Evolutionary conservation across 2,797 vertebrate genomes (phyloP), one percentile per base, ranked within the genome.

Genomic region (Tauraco hartlaubi): DNA sequence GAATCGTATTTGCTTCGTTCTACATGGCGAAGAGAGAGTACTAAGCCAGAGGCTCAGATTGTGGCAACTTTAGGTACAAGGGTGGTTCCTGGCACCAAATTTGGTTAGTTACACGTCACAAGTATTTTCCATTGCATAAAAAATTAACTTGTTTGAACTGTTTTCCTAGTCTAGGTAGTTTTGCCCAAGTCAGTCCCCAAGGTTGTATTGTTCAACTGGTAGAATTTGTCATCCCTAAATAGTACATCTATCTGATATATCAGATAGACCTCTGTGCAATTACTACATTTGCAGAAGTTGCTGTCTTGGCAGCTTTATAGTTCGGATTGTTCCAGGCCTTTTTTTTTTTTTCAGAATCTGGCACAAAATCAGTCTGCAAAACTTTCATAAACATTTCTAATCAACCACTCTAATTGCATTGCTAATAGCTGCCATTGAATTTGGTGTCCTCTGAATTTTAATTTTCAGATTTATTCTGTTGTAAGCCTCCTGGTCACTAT

Each of bases 181-280:
- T 66, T 94, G 21, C 17, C 35, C 12, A 83, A 68, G 58, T 77
- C 26, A 55, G 5, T 75, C 17, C 31, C 28, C 52, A 79, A 37
- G 31, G 16, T 78, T 0, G 0, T 8, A 2, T n/a, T 90, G 15
- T 72, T 91, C 46, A 35, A 11, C 0, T 1, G 8, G 31, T 31
- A 68, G 61, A 91, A 77, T 85, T 63, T 86, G 31, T 66, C 39
- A 72, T 51, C 21, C 9, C 37, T 67, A 37, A 90, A 68, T 75
- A 18, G 4, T 43, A 93, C 15, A 59, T 71, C 48, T 62, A 0
- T 25, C 25, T 74, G 22, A 37, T 69, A 17, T 37, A 66, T 81
- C 0, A 0, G 19, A 49, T 46, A 63, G 59, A 80, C 6, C 17
- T 94, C 25, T 44, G 26, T 78, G 10, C 31, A 75, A 15, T 66